Evolutionary conservation across 2,888 invertebrate genomes (phyloP).

Genomic region (Choristoneura rosaceana): DNA sequence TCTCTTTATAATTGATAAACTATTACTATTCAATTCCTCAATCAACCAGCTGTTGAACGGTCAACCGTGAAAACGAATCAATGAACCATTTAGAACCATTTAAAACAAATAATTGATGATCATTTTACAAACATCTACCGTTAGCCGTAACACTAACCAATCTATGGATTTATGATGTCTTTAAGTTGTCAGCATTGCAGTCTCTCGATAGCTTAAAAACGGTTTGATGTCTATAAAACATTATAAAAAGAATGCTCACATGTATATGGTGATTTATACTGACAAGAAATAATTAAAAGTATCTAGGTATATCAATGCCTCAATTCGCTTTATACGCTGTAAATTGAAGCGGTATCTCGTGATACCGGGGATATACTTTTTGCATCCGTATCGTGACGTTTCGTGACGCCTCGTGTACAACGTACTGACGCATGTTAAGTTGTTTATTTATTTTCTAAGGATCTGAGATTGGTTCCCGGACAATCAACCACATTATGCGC

Average conservation of each 20-base stretch:
- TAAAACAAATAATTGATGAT: conserved; percentile 12
- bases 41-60: background rate
- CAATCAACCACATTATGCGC: conserved; percentile 1
- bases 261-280: background rate
- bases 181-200: conserved; percentile 6
- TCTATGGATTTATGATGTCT: conserved; percentile 6
- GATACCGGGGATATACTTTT: background rate
- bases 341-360: too few species aligned
- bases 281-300: too few species aligned
- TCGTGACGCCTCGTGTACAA: background rate
- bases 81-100: conserved; percentile 9
- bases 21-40: background rate
- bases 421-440: background rate
- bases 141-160: conserved; percentile 16
- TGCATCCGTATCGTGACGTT: background rate
- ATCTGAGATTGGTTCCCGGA: background rate
- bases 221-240: background rate
- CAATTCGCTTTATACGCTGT: too few species aligned
- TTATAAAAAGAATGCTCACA: background rate
- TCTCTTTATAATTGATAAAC: background rate
- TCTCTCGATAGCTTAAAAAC: background rate
- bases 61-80: conserved; percentile 3
- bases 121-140: conserved; percentile 15
- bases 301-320: too few species aligned
- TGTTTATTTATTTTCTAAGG: conserved; percentile 4